Conservation (phyloP, 2,113 vertebrate species). For the Phyllostomus discolor region DNA sequence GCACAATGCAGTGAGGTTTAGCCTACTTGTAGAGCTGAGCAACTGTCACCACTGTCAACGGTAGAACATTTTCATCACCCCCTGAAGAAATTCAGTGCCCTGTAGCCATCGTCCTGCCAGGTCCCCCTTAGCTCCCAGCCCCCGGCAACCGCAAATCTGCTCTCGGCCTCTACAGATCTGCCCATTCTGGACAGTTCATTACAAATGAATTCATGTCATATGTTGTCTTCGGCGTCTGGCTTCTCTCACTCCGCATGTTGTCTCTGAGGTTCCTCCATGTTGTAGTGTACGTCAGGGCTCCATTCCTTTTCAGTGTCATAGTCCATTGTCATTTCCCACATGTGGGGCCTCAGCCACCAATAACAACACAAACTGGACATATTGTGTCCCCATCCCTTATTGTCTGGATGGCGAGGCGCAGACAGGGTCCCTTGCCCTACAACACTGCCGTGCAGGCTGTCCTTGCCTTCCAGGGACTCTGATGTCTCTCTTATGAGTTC, state of each 20-base stretch:
- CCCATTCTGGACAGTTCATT: background rate
- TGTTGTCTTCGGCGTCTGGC: rapidly evolving
- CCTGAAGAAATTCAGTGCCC: background rate
- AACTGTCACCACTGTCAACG: no score
- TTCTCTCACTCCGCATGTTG: rapidly evolving
- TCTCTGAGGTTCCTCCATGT: rapidly evolving
- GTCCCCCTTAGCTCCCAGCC: background rate
- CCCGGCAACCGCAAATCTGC: rapidly evolving
- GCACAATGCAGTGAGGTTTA: rapidly evolving
- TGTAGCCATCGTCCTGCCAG: rapidly evolving
- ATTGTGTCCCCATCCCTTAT: rapidly evolving
- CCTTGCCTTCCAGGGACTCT: rapidly evolving
- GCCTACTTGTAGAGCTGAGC: rapidly evolving
- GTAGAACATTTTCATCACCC: background rate
- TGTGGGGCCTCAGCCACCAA: background rate
- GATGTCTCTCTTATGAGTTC: background rate
- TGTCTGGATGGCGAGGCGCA: rapidly evolving
- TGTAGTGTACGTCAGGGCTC: rapidly evolving
- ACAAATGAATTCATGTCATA: rapidly evolving
- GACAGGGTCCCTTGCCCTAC: rapidly evolving
- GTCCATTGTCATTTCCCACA: background rate
- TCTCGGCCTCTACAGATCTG: background rate
- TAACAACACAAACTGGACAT: rapidly evolving
- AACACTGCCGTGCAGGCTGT: rapidly evolving
- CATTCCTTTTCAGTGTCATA: rapidly evolving